phyloP scores from a whole-genome alignment of 2,888 invertebrate species.

The Salpingus planirostris region DNA sequence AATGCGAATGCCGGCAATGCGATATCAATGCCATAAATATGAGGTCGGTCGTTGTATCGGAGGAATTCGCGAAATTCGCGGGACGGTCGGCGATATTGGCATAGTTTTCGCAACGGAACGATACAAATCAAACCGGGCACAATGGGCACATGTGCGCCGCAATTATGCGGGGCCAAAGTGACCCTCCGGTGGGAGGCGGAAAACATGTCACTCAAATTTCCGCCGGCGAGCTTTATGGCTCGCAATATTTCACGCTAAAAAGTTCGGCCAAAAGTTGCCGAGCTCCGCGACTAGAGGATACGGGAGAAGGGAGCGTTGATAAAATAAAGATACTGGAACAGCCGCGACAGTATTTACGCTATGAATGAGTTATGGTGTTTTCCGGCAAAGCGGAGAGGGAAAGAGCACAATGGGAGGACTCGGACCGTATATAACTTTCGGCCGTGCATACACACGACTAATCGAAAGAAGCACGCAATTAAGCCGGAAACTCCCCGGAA shows the following conservation, averaged over 20 bases:
- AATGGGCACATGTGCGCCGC: neutral
- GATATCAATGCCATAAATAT: constrained; percentile 1
- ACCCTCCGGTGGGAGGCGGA: neutral
- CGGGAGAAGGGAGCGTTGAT: constrained; percentile 15
- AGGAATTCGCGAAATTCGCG: neutral
- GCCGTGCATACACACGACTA: no score
- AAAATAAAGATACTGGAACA: constrained; percentile 17
- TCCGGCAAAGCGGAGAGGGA: no score
- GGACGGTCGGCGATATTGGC: neutral
- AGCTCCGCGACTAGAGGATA: no score
- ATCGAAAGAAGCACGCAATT: no score
- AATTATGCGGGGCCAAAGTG: neutral
- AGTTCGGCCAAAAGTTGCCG: constrained; percentile 16
- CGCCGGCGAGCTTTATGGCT: constrained; percentile 18
- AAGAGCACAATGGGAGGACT: no score
- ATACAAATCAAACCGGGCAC: neutral
- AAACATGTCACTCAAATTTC: no score
- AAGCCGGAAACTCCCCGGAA: no score
- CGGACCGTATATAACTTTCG: no score
- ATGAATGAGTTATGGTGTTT: constrained; percentile 11
- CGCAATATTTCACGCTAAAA: constrained; percentile 18
- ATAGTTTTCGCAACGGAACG: neutral
- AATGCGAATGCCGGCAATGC: neutral
- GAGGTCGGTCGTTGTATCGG: neutral
- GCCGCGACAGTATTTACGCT: constrained; percentile 7